phyloP scores from a whole-genome alignment of 2,113 vertebrate genomes.

The Pelvicachromis taeniatus region DNA sequence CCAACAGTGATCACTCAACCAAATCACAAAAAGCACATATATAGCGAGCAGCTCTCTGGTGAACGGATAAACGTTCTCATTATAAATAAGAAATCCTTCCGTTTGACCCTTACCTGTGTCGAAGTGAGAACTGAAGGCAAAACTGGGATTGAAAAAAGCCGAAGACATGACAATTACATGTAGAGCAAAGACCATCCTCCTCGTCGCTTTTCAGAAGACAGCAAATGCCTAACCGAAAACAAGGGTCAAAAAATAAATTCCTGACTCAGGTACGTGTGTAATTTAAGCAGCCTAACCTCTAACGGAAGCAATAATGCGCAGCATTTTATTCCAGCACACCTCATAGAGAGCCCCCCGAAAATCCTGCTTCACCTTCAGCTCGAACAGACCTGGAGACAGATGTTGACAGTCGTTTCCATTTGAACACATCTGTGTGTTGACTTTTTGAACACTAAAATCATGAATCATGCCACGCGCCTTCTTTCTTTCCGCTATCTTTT shows the following conservation, averaged over 20 bases:
- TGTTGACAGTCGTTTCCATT: conserved; percentile 48
- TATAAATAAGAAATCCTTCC: neutral
- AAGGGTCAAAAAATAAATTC: conserved; percentile 28
- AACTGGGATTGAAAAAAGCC: conserved; percentile 85
- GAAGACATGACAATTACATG: conserved; percentile 82
- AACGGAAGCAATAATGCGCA: conserved; percentile 23
- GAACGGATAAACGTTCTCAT: neutral
- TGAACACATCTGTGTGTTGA: conserved; percentile 26
- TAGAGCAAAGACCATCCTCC: conserved; percentile 73
- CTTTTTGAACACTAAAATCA: conserved; percentile 13
- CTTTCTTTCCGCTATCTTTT: neutral
- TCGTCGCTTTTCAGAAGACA: conserved; percentile 47
- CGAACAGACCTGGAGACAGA: conserved; percentile 42
- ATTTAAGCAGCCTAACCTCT: conserved; percentile 2
- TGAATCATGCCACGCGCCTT: neutral
- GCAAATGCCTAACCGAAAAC: conserved; percentile 10
- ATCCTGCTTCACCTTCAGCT: conserved; percentile 51
- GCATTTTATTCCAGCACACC: conserved; percentile 57
- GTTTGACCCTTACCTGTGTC: conserved; percentile 81
- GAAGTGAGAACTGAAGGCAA: conserved; percentile 91
- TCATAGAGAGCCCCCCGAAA: conserved; percentile 26
- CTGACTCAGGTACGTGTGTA: conserved; percentile 26
- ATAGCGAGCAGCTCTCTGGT: neutral
- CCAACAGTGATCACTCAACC: neutral
- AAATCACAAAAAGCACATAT: neutral